These are phyloP conservation scores for Spodoptera exigua DNA, from an alignment of 2,888 invertebrate species.

Conservation along the genomic window DNA sequence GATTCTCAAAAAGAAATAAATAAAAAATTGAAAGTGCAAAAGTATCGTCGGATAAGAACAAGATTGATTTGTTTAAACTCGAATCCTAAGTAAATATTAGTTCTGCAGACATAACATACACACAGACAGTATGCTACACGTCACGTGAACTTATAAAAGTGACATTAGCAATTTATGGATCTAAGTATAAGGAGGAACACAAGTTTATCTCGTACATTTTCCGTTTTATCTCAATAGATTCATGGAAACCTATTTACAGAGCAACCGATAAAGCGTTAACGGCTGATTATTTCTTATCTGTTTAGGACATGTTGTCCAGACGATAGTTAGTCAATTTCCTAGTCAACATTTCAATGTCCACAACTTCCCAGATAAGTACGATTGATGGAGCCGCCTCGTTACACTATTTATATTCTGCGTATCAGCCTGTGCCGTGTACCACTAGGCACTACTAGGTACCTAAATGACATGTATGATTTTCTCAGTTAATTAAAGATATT, in stretches of 20 bases:
- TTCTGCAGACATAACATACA: slow-evolving; percentile 17
- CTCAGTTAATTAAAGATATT: slow-evolving; percentile 79
- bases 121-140: slow-evolving; percentile 1
- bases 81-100: slow-evolving; percentile 57
- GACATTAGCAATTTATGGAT: slow-evolving; percentile 5
- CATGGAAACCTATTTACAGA: slow-evolving; percentile 46
- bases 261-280: slow-evolving; percentile 52
- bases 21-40: background rate
- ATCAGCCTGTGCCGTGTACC: slow-evolving; percentile 16
- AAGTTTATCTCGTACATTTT: slow-evolving; percentile 28
- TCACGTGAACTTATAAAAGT: background rate
- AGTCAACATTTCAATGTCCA: slow-evolving; percentile 64
- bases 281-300: slow-evolving; percentile 64
- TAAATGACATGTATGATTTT: slow-evolving; percentile 71
- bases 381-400: slow-evolving; percentile 66
- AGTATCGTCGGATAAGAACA: slow-evolving; percentile 29
- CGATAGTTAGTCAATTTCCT: slow-evolving; percentile 62
- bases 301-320: slow-evolving; percentile 55
- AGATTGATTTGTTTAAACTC: slow-evolving; percentile 45
- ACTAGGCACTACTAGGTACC: background rate
- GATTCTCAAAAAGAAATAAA: too few species aligned
- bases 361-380: slow-evolving; percentile 55
- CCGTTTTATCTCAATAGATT: slow-evolving; percentile 37
- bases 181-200: slow-evolving; percentile 3
- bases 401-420: slow-evolving; percentile 59